Conservation (phyloP, 2,797 vertebrate species). For the Pteronotus mesoamericanus region DNA sequence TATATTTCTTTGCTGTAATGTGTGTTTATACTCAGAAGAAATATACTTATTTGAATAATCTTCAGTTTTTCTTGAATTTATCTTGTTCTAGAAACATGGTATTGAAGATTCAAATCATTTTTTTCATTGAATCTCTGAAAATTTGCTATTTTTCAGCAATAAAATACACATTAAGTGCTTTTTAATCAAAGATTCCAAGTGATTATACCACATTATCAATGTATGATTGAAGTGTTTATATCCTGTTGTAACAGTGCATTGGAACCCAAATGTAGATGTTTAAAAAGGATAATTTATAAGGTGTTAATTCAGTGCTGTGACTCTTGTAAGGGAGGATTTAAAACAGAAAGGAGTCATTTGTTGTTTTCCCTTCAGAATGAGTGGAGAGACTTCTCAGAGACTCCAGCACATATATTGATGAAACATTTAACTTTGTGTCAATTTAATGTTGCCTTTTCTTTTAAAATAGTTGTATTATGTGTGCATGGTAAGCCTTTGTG, state of each 20-base stretch:
- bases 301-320: neutral
- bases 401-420: neutral
- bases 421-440: neutral
- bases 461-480: neutral
- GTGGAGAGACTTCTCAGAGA: neutral
- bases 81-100: neutral
- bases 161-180: neutral
- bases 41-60: neutral
- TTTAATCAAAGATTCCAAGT: neutral
- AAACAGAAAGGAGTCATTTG: neutral
- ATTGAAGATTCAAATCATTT: neutral
- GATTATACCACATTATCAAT: neutral
- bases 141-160: neutral
- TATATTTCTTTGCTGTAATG: neutral
- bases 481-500: neutral
- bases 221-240: neutral
- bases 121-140: neutral
- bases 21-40: slow-evolving; percentile 22
- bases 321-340: neutral
- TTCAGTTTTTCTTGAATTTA: slow-evolving; percentile 20
- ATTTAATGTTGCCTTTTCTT: neutral
- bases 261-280: neutral
- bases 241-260: neutral
- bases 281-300: neutral
- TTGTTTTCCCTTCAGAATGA: neutral